These are phyloP conservation scores for Amblyornis subalaris DNA, from an alignment of 2,113 vertebrate species.

Conservation along the genomic window DNA sequence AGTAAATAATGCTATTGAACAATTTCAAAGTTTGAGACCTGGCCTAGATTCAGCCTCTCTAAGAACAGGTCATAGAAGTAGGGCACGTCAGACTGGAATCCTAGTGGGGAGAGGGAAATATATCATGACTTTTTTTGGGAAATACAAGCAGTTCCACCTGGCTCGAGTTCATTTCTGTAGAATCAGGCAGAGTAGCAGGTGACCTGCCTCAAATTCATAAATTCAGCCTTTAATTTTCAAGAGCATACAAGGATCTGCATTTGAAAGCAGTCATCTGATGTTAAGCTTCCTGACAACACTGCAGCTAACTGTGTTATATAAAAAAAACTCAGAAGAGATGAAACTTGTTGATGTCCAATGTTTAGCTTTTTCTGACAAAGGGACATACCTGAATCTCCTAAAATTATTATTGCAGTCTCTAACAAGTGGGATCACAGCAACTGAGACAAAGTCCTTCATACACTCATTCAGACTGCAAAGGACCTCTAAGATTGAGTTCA, in stretches of 20 bases:
- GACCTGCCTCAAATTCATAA: not conserved
- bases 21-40: not conserved
- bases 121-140: not conserved
- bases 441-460: not conserved
- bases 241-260: not conserved
- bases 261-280: not conserved
- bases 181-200: not conserved
- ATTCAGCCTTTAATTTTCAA: not conserved
- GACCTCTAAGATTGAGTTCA: not conserved
- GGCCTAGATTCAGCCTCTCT: not conserved
- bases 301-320: not conserved
- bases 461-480: not conserved
- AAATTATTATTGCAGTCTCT: not conserved
- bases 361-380: not conserved
- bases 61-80: conserved; percentile 1
- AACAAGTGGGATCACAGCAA: not conserved
- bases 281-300: not conserved
- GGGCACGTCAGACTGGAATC: not conserved
- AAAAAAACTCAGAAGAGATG: not conserved
- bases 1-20: not conserved
- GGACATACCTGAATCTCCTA: not conserved
- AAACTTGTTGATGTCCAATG: not conserved
- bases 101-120: not conserved
- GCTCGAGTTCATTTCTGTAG: not conserved
- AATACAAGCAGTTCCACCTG: not conserved